Percentiles rank a stretch among this genome's conserved stretches.
Conservation (phyloP, 2,113 vertebrate genomes). For the Toxotes chatareus region DNA sequence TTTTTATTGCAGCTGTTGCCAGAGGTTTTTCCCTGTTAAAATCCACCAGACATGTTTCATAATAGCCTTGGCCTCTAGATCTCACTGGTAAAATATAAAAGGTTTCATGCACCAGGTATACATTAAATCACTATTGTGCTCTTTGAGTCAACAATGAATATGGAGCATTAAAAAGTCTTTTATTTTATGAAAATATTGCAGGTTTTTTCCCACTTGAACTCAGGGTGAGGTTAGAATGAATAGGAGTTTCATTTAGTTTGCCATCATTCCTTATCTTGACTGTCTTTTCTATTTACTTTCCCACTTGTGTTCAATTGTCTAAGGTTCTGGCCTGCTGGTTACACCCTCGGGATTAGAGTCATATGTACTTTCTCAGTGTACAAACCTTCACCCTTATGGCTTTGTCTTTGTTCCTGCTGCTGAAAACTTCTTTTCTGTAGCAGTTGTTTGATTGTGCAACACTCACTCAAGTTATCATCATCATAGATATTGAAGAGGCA, state of each 20-base stretch:
- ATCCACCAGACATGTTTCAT: constrained; percentile 19
- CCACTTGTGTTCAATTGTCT: constrained; percentile 10
- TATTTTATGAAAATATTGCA: neutral
- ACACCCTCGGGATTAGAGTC: constrained; percentile 33
- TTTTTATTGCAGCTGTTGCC: neutral
- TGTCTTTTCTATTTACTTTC: constrained; percentile 28
- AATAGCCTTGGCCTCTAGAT: constrained; percentile 21
- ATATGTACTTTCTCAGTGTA: constrained; percentile 16
- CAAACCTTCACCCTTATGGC: constrained; percentile 1
- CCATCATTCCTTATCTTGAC: constrained; percentile 20
- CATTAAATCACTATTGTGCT: constrained; percentile 11
- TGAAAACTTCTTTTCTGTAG: neutral
- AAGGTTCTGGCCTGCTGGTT: neutral
- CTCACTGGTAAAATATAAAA: constrained; percentile 3
- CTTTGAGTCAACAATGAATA: neutral
- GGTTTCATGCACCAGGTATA: constrained; percentile 10
- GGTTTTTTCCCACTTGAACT: constrained; percentile 24
- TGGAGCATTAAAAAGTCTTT: neutral
- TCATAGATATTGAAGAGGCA: constrained; percentile 25
- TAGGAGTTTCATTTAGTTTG: constrained; percentile 33
- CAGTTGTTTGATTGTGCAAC: constrained; percentile 36
- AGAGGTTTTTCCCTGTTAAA: constrained; percentile 5
- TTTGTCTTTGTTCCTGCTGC: constrained; percentile 8
- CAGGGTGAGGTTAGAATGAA: constrained; percentile 14
- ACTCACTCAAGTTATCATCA: constrained; percentile 17